phyloP scores from a whole-genome alignment of 2,113 vertebrate genomes.

The Phylloscopus trochilus region DNA sequence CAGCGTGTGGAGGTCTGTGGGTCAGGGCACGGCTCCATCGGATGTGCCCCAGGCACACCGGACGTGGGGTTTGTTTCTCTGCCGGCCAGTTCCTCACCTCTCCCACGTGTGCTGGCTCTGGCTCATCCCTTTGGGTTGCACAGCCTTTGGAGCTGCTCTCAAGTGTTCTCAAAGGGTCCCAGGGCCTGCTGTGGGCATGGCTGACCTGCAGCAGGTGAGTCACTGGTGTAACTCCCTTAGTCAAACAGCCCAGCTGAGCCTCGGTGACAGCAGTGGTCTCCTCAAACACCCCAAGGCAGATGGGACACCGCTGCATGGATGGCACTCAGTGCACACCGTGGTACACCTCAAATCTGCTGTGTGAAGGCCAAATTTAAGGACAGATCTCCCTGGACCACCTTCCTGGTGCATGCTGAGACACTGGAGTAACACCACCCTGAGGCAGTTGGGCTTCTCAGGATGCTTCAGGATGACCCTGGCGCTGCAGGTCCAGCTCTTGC shows the following conservation, averaged over 20 bases:
- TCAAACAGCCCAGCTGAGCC: not conserved
- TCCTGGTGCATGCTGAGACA: rapidly evolving
- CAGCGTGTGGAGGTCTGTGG: not conserved
- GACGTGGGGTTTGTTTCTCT: not conserved
- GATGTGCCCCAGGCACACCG: not conserved
- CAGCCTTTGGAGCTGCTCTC: not conserved
- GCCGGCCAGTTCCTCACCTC: rapidly evolving
- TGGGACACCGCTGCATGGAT: not conserved
- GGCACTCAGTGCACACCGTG: rapidly evolving
- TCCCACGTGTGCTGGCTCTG: not conserved
- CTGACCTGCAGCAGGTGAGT: not conserved
- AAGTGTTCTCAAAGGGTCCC: rapidly evolving
- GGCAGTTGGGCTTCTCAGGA: not conserved
- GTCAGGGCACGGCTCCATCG: not conserved
- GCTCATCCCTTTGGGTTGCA: not conserved
- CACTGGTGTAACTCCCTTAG: rapidly evolving
- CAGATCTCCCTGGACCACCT: not conserved
- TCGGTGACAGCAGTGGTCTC: not conserved
- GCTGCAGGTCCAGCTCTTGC: not conserved
- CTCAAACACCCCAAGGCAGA: not conserved
- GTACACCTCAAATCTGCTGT: not conserved
- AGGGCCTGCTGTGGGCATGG: not conserved
- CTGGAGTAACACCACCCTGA: not conserved
- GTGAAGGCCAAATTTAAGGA: not conserved
- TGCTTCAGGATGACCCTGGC: not conserved